Evolutionary conservation across 1,140 invertebrate species (phyloP).

Genomic region (Zaprionus vittiger): DNA sequence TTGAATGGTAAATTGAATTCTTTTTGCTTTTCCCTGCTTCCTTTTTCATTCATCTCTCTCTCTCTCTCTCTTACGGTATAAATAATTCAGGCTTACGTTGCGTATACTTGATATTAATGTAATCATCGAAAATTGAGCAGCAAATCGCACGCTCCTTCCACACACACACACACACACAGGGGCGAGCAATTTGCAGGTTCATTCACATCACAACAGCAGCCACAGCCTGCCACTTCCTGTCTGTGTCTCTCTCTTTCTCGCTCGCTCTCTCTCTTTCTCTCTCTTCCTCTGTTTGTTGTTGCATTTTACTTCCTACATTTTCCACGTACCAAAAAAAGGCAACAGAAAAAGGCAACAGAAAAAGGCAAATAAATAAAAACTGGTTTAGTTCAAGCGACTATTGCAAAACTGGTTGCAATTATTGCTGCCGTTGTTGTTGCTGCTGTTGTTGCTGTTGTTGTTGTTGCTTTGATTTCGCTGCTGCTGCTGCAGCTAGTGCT

Average conservation of each 20-base stretch:
- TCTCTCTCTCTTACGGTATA: conserved; percentile 28
- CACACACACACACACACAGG: conserved; percentile 13
- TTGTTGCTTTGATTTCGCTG: conserved; percentile 63
- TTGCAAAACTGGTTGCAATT: conserved; percentile 74
- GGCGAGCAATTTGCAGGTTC: conserved; percentile 45
- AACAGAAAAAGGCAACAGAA: conserved; percentile 29
- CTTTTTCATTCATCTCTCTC: conserved; percentile 15
- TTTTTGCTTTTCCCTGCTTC: conserved; percentile 26
- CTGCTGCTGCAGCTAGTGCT: conserved; percentile 32
- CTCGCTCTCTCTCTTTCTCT: neutral
- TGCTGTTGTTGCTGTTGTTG: conserved; percentile 26
- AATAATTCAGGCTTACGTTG: conserved; percentile 54
- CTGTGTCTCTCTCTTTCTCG: conserved; percentile 51
- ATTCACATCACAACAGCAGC: conserved; percentile 46
- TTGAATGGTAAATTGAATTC: conserved; percentile 74
- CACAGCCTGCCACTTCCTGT: conserved; percentile 65
- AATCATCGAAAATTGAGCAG: conserved; percentile 50
- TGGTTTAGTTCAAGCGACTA: conserved; percentile 66
- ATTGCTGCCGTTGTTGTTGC: conserved; percentile 37
- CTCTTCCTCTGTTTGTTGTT: conserved; percentile 20
- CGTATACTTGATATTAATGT: conserved; percentile 75
- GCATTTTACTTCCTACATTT: conserved; percentile 75
- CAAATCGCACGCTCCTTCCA: conserved; percentile 29
- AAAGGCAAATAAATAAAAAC: conserved; percentile 44
- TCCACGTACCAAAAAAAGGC: conserved; percentile 49